Percentiles rank a stretch among this genome's conserved stretches.
These are phyloP conservation scores for Accipiter virgatus DNA, from an alignment of 2,113 vertebrate species.

Conservation along the genomic window DNA sequence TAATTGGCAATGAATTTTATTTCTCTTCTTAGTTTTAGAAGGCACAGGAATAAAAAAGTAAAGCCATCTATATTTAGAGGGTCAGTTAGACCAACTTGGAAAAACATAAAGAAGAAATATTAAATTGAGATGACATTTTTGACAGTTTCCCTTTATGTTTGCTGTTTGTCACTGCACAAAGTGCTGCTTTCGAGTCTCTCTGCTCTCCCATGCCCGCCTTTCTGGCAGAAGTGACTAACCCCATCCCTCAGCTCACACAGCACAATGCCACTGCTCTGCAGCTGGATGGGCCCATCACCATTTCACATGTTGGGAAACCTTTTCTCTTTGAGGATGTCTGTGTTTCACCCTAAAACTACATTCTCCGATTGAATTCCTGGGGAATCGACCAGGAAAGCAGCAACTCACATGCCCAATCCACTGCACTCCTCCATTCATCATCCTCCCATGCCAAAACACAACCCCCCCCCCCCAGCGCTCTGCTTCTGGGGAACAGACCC, in stretches of 20 bases:
- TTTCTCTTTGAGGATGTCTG: not conserved
- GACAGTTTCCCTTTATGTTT: not conserved
- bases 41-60: not conserved
- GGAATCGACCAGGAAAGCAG: not conserved
- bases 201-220: not conserved
- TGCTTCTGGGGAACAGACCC: not conserved
- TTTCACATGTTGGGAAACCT: not conserved
- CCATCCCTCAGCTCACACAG: not conserved
- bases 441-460: not conserved
- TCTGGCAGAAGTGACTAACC: not conserved
- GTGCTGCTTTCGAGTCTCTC: not conserved
- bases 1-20: not conserved
- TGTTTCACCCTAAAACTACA: not conserved
- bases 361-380: not conserved
- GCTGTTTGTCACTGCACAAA: not conserved
- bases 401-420: not conserved
- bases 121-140: not conserved
- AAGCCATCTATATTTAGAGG: not conserved
- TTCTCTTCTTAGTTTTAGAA: not conserved
- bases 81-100: not conserved
- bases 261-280: fast-evolving
- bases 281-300: not conserved
- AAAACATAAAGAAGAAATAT: not conserved
- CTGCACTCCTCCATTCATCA: not conserved
- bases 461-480: fast-evolving